Base-by-base conservation (phyloP, 2,888 invertebrate species). In the Drosophila quasianomalipes region DNA sequence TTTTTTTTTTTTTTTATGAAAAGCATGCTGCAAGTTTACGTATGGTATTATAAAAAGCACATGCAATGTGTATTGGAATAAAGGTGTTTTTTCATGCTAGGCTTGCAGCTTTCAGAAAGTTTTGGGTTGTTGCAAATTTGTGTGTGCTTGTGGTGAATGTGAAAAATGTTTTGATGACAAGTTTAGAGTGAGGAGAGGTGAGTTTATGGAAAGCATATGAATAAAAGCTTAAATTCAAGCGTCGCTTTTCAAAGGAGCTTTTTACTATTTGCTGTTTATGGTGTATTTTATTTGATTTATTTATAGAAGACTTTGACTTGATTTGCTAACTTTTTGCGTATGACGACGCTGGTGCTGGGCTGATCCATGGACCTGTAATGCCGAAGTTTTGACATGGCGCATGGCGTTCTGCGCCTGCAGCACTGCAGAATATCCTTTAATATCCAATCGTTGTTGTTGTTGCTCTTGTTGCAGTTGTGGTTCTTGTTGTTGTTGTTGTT, bases 311-410 rank as follows among this genome's bases (percentile, higher is more conserved):
- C 65, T 51, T 30, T 30, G 22, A 51, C 59, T 70, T 26, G 54
- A 57, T 66, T 64, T 33, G 87, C 92, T 92, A 92, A 93, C 93
- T 93, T 93, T 90, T 93, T 93, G 89, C 93, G 92, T 91, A 93
- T 92, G 83, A 87, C 82, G 76, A 92, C 91, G 82, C 92, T 80
- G 76, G 82, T 84, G 88, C 92, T 81, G 78, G 92, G 91, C 83
- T 92, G 92, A 92, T 93, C 93, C 91, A 93, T 91, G 94, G 96
- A 96, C 96, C 96, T 96, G 96, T 96, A 96, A 94, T 96, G 96
- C 94, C 96, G 96, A 94, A 96, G 96, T 94, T 95, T 95, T 94
- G 95, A 95, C 96, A 96, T 96, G 95, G 94, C 95, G 95, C 96
- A 96, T 95, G 94, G 92, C 85, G 85, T 89, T 82, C 72, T 76